Base-by-base conservation (phyloP, 2,888 invertebrate genomes). In the Podabrus alpinus region DNA sequence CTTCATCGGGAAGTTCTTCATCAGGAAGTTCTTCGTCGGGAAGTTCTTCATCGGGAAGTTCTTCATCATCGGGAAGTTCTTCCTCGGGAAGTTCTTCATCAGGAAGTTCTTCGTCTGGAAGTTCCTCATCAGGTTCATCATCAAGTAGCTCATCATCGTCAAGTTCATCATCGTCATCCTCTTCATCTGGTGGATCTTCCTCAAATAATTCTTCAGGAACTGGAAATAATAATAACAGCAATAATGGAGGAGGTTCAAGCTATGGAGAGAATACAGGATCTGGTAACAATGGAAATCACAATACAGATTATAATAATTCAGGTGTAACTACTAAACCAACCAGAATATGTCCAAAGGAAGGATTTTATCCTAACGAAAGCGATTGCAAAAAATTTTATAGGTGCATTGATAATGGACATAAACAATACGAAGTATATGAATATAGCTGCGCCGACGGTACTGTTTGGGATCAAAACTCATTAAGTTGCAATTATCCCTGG, bases 381-480 rank as follows among this genome's bases (percentile, higher is more conserved):
- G 90, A 94, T 82, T 95, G 95, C 83, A 91, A 89, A 76, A 93
- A 92, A 84, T 95, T 95, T 87, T 94, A 94, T 84, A 90, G 94
- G 79, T 95, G 95, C 86, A 93, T 94, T 19, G 88, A 89, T 74
- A 89, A 90, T 82, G 74, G 77, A 16, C 87, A 89, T 21, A 90
- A 90, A 74, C 88, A 88, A 3, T 93, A 88, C 81, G 91, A 87
- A 66, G 92, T 90, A 86, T 92, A 93, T 83, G 92, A 94, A 77
- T 95, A 94, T 85, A 88, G 88, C n/a, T 95, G 95, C 85, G 93
- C 92, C 2, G 90, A 92, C 9, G 68, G 60, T 2, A 73, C 71
- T 17, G 79, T 79, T 13, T 79, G 79, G 79, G 79, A 79, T 72
- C 25, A 66, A 17, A 15, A 66, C 1, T 69, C 61, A 9, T 67